A percentile compares a stretch with the other conserved stretches of the same genome.
These are phyloP conservation scores for Radopholus similis DNA, from an alignment of 1,140 invertebrate species.

Conservation along the genomic window DNA sequence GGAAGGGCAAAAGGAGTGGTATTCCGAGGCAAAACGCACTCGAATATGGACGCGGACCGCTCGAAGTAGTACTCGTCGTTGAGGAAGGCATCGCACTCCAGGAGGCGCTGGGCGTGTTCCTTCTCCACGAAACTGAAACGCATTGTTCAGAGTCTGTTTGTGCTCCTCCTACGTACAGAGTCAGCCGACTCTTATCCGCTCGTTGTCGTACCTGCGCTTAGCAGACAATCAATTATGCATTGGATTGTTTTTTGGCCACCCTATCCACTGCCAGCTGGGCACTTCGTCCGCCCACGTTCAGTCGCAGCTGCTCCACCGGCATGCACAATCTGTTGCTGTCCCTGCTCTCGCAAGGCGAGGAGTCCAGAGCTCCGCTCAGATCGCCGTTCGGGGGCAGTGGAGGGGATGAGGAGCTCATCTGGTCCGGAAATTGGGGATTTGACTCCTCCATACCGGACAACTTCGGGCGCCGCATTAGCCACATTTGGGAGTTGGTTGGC, in stretches of 20 bases:
- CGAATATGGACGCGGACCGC: constrained; percentile 48
- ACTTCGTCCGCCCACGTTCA: constrained; percentile 44
- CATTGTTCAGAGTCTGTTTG: too few species aligned
- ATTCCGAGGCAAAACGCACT: constrained; percentile 50
- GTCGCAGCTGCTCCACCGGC: constrained; percentile 14
- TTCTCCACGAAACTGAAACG: constrained; percentile 52
- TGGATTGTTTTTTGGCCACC: constrained; percentile 20
- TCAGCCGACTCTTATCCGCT: constrained; percentile 42
- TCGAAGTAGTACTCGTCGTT: constrained; percentile 54
- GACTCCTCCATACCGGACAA: too few species aligned
- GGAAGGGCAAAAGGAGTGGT: too few species aligned
- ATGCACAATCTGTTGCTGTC: too few species aligned
- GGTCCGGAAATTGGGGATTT: not conserved
- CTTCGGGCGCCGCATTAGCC: too few species aligned
- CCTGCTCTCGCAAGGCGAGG: too few species aligned
- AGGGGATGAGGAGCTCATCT: not conserved
- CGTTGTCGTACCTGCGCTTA: constrained; percentile 36
- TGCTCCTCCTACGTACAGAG: too few species aligned
- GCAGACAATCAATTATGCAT: too few species aligned
- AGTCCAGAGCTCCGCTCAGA: not conserved
- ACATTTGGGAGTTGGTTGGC: too few species aligned
- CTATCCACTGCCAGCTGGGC: constrained; percentile 32
- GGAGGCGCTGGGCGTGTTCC: constrained; percentile 38
- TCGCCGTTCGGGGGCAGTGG: constrained; percentile 8
- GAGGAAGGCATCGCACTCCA: constrained; percentile 51